These are phyloP conservation scores for Atractosteus spatula DNA, from an alignment of 2,113 vertebrate genomes.

Conservation along the genomic window DNA sequence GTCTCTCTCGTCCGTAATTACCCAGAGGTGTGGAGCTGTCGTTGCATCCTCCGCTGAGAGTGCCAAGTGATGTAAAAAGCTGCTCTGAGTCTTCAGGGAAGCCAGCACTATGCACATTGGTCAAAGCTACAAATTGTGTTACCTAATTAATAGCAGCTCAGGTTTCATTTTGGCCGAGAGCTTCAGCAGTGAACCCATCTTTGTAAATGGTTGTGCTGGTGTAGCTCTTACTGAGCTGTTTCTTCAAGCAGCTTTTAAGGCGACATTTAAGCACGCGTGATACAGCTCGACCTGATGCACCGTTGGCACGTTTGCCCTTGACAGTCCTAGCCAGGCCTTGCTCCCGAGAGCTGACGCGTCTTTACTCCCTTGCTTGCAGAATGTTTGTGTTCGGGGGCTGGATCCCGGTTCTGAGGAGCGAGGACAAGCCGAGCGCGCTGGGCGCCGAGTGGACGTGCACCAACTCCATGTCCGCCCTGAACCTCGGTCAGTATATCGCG, in stretches of 20 bases:
- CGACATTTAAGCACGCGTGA: background rate
- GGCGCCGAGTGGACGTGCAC: slow-evolving; percentile 90
- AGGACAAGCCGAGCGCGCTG: slow-evolving; percentile 53
- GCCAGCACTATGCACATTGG: too few relatives aligned
- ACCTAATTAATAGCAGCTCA: too few relatives aligned
- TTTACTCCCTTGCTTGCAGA: slow-evolving; percentile 59
- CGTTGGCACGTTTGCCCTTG: too few relatives aligned
- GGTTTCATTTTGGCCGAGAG: too few relatives aligned
- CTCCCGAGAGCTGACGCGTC: background rate
- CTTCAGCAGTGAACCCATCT: background rate
- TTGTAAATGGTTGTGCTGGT: background rate
- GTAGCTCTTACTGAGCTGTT: background rate
- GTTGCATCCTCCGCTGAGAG: too few relatives aligned
- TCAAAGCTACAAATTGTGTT: too few relatives aligned
- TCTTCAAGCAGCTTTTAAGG: background rate
- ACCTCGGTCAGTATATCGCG: slow-evolving; percentile 77
- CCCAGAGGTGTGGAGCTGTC: too few relatives aligned
- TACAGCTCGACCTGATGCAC: background rate
- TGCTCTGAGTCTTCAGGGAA: too few relatives aligned
- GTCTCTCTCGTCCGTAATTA: too few relatives aligned
- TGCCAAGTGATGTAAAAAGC: too few relatives aligned
- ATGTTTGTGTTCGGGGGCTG: slow-evolving; percentile 97
- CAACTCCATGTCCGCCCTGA: slow-evolving; percentile 80
- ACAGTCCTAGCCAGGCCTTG: background rate
- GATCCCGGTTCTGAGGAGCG: slow-evolving; percentile 78